Evolutionary conservation across 2,113 vertebrate species (phyloP).

Genomic region (Peucedramus taeniatus): DNA sequence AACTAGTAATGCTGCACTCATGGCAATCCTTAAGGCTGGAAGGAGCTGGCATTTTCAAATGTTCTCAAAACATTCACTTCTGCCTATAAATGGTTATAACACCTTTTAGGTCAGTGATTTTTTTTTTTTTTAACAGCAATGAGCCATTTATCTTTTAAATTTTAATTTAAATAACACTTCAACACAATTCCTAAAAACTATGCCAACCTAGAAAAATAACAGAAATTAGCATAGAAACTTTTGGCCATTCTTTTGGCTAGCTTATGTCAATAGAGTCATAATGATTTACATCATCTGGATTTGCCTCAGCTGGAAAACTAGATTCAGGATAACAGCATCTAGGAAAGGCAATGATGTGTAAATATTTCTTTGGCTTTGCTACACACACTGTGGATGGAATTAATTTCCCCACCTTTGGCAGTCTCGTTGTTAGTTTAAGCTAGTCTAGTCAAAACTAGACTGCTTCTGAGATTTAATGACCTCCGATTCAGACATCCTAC

Average conservation of each 20-base stretch:
- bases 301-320: slow-evolving; percentile 14
- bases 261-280: neutral
- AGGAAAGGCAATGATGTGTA: slow-evolving; percentile 25
- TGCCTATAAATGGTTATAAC: neutral
- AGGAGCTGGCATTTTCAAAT: neutral
- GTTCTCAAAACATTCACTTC: neutral
- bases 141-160: neutral
- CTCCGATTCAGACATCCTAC: neutral
- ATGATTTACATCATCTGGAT: slow-evolving; percentile 24
- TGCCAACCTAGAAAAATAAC: neutral
- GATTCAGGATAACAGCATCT: neutral
- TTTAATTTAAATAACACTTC: neutral
- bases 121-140: neutral
- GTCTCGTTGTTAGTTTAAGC: neutral
- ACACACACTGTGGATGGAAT: neutral
- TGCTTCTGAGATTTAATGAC: neutral
- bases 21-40: neutral
- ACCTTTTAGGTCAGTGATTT: neutral
- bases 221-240: neutral
- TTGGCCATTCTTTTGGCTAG: slow-evolving; percentile 3
- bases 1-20: neutral
- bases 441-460: neutral
- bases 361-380: slow-evolving; percentile 39
- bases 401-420: slow-evolving; percentile 12
- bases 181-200: neutral